phyloP scores from a whole-genome alignment of 1,140 invertebrate genomes.

The Agrilus planipennis region DNA sequence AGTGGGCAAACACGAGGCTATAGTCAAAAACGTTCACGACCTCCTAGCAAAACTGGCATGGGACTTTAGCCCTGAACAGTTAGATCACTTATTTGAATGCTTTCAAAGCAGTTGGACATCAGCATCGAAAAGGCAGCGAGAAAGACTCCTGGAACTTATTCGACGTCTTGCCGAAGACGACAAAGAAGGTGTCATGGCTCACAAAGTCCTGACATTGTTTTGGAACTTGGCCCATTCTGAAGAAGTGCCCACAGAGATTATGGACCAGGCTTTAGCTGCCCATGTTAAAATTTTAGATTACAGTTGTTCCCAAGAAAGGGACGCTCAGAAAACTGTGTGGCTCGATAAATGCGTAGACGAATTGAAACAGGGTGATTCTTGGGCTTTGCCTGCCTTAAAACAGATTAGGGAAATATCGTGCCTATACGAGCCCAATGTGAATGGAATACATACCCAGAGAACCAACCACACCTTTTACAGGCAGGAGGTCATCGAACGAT shows the following conservation, averaged over 20 bases:
- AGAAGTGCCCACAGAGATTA: slow-evolving; percentile 93
- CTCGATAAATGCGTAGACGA: slow-evolving; percentile 92
- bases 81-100: slow-evolving; percentile 95
- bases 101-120: slow-evolving; percentile 92
- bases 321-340: slow-evolving; percentile 93
- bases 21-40: slow-evolving; percentile 96
- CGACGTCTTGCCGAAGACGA: slow-evolving; percentile 88
- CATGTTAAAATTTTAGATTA: slow-evolving; percentile 98
- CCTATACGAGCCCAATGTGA: slow-evolving; percentile 63
- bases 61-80: slow-evolving; percentile 95
- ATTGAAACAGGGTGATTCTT: slow-evolving; percentile 74
- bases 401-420: slow-evolving; percentile 94
- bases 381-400: slow-evolving; percentile 90
- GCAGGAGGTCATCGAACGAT: slow-evolving; percentile 74
- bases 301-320: slow-evolving; percentile 90
- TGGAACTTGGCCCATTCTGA: slow-evolving; percentile 96
- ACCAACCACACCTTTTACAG: slow-evolving; percentile 53
- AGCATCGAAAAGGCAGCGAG: slow-evolving; percentile 90
- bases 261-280: slow-evolving; percentile 90
- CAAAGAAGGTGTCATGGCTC: slow-evolving; percentile 97
- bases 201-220: slow-evolving; percentile 92
- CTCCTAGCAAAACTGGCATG: slow-evolving; percentile 91
- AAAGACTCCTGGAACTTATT: slow-evolving; percentile 91
- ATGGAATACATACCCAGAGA: slow-evolving; percentile 42
- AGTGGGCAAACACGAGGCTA: slow-evolving; percentile 88